Percentiles rank a stretch among this genome's conserved stretches.
phyloP scores from a whole-genome alignment of 2,888 invertebrate genomes.

The Agrotis segetum region DNA sequence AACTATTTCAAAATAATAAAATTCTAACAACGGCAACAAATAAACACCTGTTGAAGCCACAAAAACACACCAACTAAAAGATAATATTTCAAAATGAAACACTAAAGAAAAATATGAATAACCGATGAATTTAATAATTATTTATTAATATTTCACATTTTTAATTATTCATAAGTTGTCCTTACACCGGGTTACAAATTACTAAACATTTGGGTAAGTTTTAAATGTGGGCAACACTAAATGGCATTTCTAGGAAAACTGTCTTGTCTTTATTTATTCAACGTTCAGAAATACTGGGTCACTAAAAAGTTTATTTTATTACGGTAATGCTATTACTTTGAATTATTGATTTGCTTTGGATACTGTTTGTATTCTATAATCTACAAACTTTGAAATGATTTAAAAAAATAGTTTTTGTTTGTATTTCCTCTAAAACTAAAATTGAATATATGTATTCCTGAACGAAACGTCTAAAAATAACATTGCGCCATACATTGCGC shows the following conservation, averaged over 20 bases:
- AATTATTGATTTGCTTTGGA: neutral
- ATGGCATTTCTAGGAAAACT: constrained; percentile 61
- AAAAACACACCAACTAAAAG: too few species aligned
- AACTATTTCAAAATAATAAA: too few species aligned
- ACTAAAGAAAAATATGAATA: too few species aligned
- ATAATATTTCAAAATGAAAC: neutral
- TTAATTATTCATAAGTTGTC: neutral
- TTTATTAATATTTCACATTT: neutral
- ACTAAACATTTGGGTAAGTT: constrained; percentile 8
- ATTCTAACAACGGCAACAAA: too few species aligned
- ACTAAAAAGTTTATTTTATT: neutral
- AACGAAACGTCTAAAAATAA: neutral
- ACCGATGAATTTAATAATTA: too few species aligned
- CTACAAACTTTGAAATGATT: neutral
- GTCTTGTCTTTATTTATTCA: constrained; percentile 50
- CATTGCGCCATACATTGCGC: constrained; percentile 35
- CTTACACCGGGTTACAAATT: neutral
- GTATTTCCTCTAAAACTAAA: neutral
- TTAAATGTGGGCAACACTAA: constrained; percentile 15
- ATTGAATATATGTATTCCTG: neutral
- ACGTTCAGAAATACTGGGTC: constrained; percentile 43
- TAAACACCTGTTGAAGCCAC: neutral
- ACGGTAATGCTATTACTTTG: neutral
- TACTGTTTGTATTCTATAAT: neutral
- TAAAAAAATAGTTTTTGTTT: too few species aligned